These are phyloP conservation scores for Drosophila pallidifrons DNA, from an alignment of 1,140 invertebrate genomes.

Conservation along the genomic window DNA sequence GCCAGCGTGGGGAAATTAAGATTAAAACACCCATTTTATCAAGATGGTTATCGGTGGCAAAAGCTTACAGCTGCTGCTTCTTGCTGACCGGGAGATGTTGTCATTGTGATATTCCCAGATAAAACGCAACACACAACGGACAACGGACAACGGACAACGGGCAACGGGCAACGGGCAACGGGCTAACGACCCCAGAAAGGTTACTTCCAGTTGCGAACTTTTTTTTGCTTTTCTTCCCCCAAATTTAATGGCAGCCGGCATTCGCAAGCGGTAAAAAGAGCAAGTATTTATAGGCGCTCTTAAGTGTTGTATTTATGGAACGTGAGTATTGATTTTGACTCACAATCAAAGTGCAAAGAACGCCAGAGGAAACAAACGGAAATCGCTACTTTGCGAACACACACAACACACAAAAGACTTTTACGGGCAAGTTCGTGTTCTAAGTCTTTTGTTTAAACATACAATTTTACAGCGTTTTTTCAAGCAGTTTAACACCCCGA, in stretches of 20 bases:
- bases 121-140: constrained; percentile 30
- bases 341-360: constrained; percentile 26
- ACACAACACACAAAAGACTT: neutral
- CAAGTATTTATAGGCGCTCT: constrained; percentile 9
- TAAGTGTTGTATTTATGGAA: constrained; percentile 24
- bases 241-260: constrained; percentile 19
- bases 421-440: constrained; percentile 24
- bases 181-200: constrained; percentile 71
- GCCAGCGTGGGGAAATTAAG: constrained; percentile 14
- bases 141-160: constrained; percentile 49
- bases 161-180: constrained; percentile 53
- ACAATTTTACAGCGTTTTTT: constrained; percentile 41
- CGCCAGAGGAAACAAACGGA: constrained; percentile 24
- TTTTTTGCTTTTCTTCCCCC: neutral
- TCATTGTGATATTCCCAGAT: constrained; percentile 38
- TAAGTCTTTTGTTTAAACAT: constrained; percentile 38
- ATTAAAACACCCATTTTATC: constrained; percentile 23
- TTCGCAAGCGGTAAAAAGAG: constrained; percentile 4
- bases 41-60: constrained; percentile 36
- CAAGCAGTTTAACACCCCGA: constrained; percentile 60
- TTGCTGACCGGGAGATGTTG: constrained; percentile 34
- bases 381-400: constrained; percentile 5
- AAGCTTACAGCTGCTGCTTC: constrained; percentile 19
- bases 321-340: constrained; percentile 45
- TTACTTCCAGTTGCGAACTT: constrained; percentile 26